Evolutionary conservation across 1,140 invertebrate species (phyloP).

Genomic region (Trichoplusia ni): DNA sequence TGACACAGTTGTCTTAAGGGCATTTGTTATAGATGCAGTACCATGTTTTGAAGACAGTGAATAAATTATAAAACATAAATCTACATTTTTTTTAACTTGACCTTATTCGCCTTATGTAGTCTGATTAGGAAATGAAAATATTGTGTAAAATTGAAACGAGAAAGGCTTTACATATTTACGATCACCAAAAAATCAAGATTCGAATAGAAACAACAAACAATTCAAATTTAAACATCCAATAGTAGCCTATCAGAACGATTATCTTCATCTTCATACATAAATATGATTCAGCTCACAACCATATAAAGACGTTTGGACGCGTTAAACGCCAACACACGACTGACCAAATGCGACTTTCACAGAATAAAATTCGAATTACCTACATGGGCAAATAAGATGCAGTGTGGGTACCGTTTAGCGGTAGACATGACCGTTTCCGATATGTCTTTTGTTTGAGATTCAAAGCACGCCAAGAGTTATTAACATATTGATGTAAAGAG

Average conservation of each 20-base stretch:
- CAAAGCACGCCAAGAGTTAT: too few species aligned
- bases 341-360: slow-evolving; percentile 37
- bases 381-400: slow-evolving; percentile 39
- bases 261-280: slow-evolving; percentile 26
- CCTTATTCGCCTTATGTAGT: too few species aligned
- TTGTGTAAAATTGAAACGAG: too few species aligned
- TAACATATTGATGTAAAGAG: slow-evolving; percentile 1
- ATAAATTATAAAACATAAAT: too few species aligned
- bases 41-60: too few species aligned
- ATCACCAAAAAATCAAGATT: not conserved
- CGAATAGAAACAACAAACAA: not conserved
- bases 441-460: too few species aligned
- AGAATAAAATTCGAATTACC: slow-evolving; percentile 43
- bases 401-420: slow-evolving; percentile 33
- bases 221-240: not conserved
- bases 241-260: slow-evolving; percentile 16
- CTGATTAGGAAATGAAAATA: too few species aligned
- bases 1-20: too few species aligned
- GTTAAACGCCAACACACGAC: slow-evolving; percentile 43
- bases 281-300: slow-evolving; percentile 17
- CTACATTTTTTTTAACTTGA: too few species aligned
- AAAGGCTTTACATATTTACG: too few species aligned
- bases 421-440: not conserved
- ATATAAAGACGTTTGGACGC: slow-evolving; percentile 36
- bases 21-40: too few species aligned